phyloP scores from a whole-genome alignment of 2,113 vertebrate genomes.

The Callithrix jacchus region DNA sequence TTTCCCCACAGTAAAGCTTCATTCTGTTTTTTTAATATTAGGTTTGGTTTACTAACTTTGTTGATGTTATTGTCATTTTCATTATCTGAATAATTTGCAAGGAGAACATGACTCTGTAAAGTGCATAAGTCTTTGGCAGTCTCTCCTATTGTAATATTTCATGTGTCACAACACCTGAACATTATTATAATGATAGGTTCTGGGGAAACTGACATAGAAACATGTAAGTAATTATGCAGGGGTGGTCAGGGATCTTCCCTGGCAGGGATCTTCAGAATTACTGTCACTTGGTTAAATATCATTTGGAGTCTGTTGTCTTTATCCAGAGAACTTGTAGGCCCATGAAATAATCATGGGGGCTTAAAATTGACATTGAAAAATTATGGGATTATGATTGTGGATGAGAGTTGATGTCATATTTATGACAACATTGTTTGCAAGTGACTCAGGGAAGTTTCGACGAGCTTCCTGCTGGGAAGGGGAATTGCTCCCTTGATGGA shows the following conservation, averaged over 20 bases:
- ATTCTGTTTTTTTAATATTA: conserved; percentile 43
- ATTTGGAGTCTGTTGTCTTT: conserved; percentile 5
- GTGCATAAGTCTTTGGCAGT: background rate
- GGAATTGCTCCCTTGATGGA: conserved; percentile 12
- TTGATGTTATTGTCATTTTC: conserved; percentile 51
- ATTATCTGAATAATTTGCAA: conserved; percentile 57
- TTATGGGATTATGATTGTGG: background rate
- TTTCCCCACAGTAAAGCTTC: background rate
- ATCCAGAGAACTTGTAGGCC: background rate
- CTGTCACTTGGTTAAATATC: conserved; percentile 7
- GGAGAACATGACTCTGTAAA: background rate
- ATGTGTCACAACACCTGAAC: conserved; percentile 17
- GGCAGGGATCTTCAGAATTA: background rate
- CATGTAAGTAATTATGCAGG: background rate
- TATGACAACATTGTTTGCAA: conserved; percentile 10
- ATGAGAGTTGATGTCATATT: background rate
- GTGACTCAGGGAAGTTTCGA: background rate
- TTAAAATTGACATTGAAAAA: conserved; percentile 15
- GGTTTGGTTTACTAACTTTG: background rate
- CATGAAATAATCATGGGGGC: background rate
- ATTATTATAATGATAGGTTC: background rate
- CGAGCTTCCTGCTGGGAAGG: conserved; percentile 34
- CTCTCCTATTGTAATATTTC: conserved; percentile 27
- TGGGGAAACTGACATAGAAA: background rate
- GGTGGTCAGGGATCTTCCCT: background rate